A percentile compares a stretch with the other conserved stretches of the same genome.
Conservation (phyloP, 2,113 vertebrate species). For the Tragelaphus imberbis region DNA sequence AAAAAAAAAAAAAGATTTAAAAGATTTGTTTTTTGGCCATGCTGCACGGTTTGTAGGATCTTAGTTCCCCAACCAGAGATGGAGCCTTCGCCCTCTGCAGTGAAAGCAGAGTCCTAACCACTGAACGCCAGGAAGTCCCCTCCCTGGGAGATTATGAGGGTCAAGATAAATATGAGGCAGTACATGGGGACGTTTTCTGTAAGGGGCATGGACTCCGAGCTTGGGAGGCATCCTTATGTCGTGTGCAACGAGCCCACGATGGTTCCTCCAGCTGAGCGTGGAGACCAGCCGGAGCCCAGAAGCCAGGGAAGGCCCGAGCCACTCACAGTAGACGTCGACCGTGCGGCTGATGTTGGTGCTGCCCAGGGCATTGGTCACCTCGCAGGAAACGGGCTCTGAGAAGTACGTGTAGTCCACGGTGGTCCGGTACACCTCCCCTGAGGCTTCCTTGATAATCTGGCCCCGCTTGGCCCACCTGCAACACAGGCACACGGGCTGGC, state of each 20-base stretch:
- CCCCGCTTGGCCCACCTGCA: slow-evolving; percentile 97
- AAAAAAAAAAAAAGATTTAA: neutral
- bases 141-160: neutral
- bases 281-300: rapidly evolving
- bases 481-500: neutral
- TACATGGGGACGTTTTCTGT: neutral
- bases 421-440: slow-evolving; percentile 92
- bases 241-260: rapidly evolving
- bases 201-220: rapidly evolving
- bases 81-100: neutral
- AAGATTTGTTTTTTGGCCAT: neutral
- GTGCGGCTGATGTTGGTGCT: slow-evolving; percentile 98
- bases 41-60: neutral
- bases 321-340: slow-evolving; percentile 97
- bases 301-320: rapidly evolving
- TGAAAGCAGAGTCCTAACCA: neutral
- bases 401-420: slow-evolving; percentile 96
- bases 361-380: slow-evolving; percentile 95
- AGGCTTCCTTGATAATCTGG: slow-evolving; percentile 92
- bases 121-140: neutral
- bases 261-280: rapidly evolving
- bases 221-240: rapidly evolving
- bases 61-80: neutral
- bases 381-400: slow-evolving; percentile 94
- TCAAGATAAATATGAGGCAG: neutral